phyloP scores from a whole-genome alignment of 2,888 invertebrate species.

The Buathra laborator region DNA sequence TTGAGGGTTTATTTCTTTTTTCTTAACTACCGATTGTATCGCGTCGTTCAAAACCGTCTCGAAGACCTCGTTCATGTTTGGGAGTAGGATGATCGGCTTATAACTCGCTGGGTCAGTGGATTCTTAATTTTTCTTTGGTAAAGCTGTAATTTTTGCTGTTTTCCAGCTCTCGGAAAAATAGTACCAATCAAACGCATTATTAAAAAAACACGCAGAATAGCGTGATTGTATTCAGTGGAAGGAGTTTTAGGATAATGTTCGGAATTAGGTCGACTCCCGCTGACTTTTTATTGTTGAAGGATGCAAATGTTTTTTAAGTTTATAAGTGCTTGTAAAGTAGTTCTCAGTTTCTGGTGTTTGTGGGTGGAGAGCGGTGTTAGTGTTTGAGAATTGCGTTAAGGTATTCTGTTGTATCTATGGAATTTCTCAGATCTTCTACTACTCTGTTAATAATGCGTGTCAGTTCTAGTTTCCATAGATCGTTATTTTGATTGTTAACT shows the following conservation, averaged over 20 bases:
- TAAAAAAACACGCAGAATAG: not conserved
- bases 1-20: slow-evolving; percentile 23
- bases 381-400: too few relatives aligned
- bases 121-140: not conserved
- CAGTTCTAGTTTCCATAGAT: not conserved
- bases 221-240: not conserved
- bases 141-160: not conserved
- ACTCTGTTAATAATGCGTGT: not conserved
- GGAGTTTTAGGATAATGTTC: not conserved
- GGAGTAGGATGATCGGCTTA: not conserved
- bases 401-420: too few relatives aligned
- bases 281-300: not conserved
- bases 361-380: too few relatives aligned
- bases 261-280: not conserved
- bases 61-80: not conserved
- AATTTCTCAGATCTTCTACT: too few relatives aligned
- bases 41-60: not conserved
- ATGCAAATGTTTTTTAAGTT: not conserved
- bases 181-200: not conserved
- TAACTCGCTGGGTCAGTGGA: not conserved
- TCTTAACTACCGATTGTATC: not conserved
- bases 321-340: too few relatives aligned
- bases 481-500: not conserved
- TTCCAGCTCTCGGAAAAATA: not conserved
- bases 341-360: too few relatives aligned